Conservation (phyloP, 1,140 invertebrate genomes). For the Mercenaria mercenaria region DNA sequence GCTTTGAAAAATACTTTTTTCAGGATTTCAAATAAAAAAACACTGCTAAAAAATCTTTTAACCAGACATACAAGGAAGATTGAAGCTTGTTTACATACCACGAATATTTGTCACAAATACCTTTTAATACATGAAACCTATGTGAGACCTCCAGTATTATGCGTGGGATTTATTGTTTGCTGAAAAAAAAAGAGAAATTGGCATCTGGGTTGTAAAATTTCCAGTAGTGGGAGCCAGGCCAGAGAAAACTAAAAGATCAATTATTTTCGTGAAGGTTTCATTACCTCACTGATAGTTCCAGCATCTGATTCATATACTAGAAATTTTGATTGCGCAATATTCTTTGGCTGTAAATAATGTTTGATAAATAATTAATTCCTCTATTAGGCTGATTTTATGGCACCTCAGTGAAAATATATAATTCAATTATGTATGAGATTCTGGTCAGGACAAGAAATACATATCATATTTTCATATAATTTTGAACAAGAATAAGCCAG, state of each 20-base stretch:
- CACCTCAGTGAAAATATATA: no score
- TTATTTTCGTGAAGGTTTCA: neutral
- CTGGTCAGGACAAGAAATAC: no score
- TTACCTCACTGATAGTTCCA: neutral
- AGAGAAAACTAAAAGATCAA: conserved; percentile 7
- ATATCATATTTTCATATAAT: no score
- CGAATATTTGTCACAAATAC: no score
- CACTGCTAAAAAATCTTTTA: no score
- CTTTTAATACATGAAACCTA: no score
- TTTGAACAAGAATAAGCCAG: no score
- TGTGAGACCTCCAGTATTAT: neutral
- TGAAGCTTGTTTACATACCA: no score
- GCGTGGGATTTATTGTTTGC: neutral
- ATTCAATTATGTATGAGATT: no score
- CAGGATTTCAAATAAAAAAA: no score
- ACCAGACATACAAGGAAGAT: no score
- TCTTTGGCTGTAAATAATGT: neutral
- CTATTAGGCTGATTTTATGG: neutral
- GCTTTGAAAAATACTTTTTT: no score
- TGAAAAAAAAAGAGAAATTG: neutral
- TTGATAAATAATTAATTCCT: neutral
- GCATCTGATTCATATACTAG: neutral
- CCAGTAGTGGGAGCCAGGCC: neutral
- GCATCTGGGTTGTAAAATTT: neutral
- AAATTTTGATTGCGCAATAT: conserved; percentile 21